Evolutionary conservation across 2,797 vertebrate species (phyloP).

Genomic region (Protosalanx chinensis): DNA sequence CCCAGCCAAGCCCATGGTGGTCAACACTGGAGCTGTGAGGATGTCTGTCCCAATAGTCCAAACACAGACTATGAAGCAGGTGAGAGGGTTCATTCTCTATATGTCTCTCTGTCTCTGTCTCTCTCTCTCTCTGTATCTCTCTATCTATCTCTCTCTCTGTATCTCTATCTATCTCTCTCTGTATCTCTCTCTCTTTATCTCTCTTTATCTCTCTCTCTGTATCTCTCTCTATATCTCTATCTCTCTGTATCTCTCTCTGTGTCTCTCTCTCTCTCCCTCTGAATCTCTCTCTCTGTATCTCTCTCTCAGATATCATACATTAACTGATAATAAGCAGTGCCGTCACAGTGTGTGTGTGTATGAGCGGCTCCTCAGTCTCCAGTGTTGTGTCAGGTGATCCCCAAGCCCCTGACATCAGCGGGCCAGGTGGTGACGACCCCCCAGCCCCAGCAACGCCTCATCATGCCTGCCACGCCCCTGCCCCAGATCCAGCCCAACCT

Average conservation of each 20-base stretch:
- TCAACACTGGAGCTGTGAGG: conserved; percentile 83
- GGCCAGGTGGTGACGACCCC: conserved; percentile 86
- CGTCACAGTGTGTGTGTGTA: neutral
- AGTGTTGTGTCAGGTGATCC: conserved; percentile 77
- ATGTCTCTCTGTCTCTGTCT: too few relatives aligned
- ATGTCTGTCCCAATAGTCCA: conserved; percentile 95
- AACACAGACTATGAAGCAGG: conserved; percentile 93
- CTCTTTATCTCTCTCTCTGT: too few relatives aligned
- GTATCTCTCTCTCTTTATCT: too few relatives aligned
- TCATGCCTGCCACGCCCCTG: conserved; percentile 95
- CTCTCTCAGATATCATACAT: too few relatives aligned
- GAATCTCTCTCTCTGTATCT: too few relatives aligned
- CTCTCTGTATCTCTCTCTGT: too few relatives aligned
- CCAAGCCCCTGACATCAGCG: conserved; percentile 83
- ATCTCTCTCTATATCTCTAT: too few relatives aligned
- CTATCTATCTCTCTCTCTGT: too few relatives aligned
- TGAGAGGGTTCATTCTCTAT: conserved; percentile 47
- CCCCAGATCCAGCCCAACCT: conserved; percentile 97
- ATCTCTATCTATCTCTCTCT: too few relatives aligned
- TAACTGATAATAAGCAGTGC: neutral
- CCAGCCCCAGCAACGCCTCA: conserved; percentile 92
- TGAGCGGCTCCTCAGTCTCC: neutral
- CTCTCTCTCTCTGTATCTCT: too few relatives aligned
- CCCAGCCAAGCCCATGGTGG: conserved; percentile 89
- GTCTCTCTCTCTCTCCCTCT: too few relatives aligned